Evolutionary conservation across 2,797 vertebrate genomes (phyloP).

Genomic region (Myripristis jacobus): DNA sequence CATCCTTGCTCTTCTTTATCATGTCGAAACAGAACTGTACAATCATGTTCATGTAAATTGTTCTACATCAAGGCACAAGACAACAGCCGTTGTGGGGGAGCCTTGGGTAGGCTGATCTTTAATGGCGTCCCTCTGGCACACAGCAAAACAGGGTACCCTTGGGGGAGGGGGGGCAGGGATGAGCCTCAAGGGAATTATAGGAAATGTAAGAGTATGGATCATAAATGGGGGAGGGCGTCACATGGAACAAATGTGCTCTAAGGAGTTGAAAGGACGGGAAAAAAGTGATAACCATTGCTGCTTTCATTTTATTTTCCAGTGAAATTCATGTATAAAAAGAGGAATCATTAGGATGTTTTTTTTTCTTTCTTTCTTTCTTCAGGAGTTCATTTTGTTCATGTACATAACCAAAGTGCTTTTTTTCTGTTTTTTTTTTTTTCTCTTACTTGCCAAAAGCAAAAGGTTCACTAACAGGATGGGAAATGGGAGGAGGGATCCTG

Average conservation of each 20-base stretch:
- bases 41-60: conserved; percentile 85
- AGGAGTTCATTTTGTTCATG: conserved; percentile 75
- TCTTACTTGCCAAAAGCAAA: conserved; percentile 79
- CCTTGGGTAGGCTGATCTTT: conserved; percentile 84
- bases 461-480: conserved; percentile 75
- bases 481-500: conserved; percentile 79
- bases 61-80: conserved; percentile 90
- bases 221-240: conserved; percentile 52
- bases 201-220: conserved; percentile 38
- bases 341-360: conserved; percentile 41
- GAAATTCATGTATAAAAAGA: conserved; percentile 87
- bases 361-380: conserved; percentile 50
- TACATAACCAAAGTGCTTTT: conserved; percentile 85
- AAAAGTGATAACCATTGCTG: conserved; percentile 74
- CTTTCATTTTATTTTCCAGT: conserved; percentile 86
- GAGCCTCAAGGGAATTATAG: conserved; percentile 29
- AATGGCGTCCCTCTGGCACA: conserved; percentile 82
- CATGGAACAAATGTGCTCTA: conserved; percentile 77
- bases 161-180: conserved; percentile 13
- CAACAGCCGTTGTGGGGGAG: conserved; percentile 83
- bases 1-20: conserved; percentile 63
- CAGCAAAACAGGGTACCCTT: conserved; percentile 57
- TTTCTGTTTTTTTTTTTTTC: conserved; percentile 54
- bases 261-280: conserved; percentile 64
- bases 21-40: conserved; percentile 87